Evolutionary conservation across 2,797 vertebrate genomes (phyloP).

Genomic region (Avahi laniger): DNA sequence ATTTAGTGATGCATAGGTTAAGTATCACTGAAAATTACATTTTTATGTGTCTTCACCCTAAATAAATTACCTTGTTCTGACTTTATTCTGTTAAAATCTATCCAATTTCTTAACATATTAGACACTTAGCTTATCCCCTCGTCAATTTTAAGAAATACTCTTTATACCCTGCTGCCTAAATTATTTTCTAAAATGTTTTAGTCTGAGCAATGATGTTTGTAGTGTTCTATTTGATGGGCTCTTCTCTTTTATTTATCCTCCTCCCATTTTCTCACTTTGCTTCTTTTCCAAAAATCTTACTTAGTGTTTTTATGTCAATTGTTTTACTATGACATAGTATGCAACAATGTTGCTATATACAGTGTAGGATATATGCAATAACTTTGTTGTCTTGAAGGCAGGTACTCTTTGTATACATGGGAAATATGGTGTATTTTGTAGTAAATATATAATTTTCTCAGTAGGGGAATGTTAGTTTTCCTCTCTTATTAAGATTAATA

Average conservation of each 20-base stretch:
- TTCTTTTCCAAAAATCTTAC: slow-evolving; percentile 20
- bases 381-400: not conserved
- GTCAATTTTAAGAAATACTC: not conserved
- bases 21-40: not conserved
- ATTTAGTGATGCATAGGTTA: not conserved
- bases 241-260: not conserved
- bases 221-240: not conserved
- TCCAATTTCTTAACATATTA: slow-evolving; percentile 33
- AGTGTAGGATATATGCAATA: not conserved
- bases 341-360: not conserved
- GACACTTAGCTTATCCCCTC: not conserved
- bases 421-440: slow-evolving; percentile 4
- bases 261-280: not conserved
- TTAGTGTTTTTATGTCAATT: not conserved
- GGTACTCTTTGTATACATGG: not conserved
- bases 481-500: not conserved
- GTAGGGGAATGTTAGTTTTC: not conserved
- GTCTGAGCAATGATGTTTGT: not conserved
- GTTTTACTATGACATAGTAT: slow-evolving; percentile 8
- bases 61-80: not conserved
- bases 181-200: slow-evolving; percentile 50
- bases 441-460: not conserved
- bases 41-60: not conserved
- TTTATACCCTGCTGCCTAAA: not conserved
- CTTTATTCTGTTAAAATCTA: not conserved